These are phyloP conservation scores for Sebastes hubbsi DNA, from an alignment of 2,797 vertebrate species.

Conservation along the genomic window DNA sequence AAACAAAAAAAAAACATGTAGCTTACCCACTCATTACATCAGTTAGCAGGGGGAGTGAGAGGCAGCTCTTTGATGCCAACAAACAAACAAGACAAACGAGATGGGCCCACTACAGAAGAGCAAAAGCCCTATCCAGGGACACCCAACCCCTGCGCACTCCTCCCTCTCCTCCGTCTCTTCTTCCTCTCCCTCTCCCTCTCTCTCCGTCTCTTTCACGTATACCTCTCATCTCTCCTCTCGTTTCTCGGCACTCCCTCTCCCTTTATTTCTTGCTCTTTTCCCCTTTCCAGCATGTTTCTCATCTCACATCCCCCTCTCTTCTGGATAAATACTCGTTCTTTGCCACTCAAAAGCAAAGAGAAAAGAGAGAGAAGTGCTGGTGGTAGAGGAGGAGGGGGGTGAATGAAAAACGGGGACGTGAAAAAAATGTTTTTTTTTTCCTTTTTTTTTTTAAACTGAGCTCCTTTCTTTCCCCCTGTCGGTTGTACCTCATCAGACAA, in stretches of 20 bases:
- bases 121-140: constrained; percentile 74
- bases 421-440: not conserved
- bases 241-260: constrained; percentile 43
- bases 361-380: constrained; percentile 26
- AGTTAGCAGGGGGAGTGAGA: constrained; percentile 76
- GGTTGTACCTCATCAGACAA: constrained; percentile 39
- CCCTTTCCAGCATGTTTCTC: constrained; percentile 38
- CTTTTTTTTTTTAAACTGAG: not conserved
- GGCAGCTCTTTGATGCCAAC: constrained; percentile 80
- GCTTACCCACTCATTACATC: constrained; percentile 82
- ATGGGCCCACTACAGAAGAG: constrained; percentile 74
- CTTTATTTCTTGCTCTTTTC: constrained; percentile 47
- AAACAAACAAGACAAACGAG: constrained; percentile 82
- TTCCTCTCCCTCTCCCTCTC: constrained; percentile 27
- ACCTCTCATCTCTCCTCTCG: constrained; percentile 47
- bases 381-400: not conserved
- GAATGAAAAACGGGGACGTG: constrained; percentile 17
- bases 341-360: constrained; percentile 42
- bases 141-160: constrained; percentile 59
- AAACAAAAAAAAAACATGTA: constrained; percentile 63
- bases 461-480: not conserved
- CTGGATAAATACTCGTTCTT: constrained; percentile 50
- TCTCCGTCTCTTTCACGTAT: constrained; percentile 38
- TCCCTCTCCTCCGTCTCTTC: constrained; percentile 48
- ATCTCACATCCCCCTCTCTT: constrained; percentile 37